phyloP scores from a whole-genome alignment of 2,888 invertebrate species.

The Eustalomyia histrio region DNA sequence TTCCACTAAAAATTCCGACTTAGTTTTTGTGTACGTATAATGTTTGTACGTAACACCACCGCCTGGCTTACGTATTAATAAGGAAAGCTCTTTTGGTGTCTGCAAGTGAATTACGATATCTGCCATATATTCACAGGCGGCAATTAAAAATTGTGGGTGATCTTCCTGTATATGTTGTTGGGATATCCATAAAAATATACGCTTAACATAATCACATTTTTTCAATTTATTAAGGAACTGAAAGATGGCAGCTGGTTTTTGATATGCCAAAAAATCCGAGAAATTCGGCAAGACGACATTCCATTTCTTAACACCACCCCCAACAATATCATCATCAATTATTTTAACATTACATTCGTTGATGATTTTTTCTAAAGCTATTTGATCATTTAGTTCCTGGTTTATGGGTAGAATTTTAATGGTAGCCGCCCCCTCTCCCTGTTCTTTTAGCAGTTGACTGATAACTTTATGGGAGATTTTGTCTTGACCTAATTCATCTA shows the following conservation, averaged over 20 bases:
- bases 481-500: slow-evolving; percentile 77
- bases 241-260: slow-evolving; percentile 72
- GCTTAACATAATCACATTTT: slow-evolving; percentile 70
- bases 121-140: slow-evolving; percentile 77
- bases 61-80: slow-evolving; percentile 74
- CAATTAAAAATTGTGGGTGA: slow-evolving; percentile 72
- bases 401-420: slow-evolving; percentile 70
- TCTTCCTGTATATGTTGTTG: slow-evolving; percentile 70
- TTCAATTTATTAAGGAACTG: slow-evolving; percentile 73
- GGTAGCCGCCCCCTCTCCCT: slow-evolving; percentile 71
- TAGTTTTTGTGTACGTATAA: slow-evolving; percentile 72
- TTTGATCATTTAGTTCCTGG: slow-evolving; percentile 67
- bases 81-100: slow-evolving; percentile 69
- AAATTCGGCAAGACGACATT: slow-evolving; percentile 75
- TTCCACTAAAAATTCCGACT: slow-evolving; percentile 72
- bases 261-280: slow-evolving; percentile 73
- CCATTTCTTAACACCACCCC: slow-evolving; percentile 60
- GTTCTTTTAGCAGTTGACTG: slow-evolving; percentile 73
- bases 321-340: neutral
- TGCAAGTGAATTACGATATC: slow-evolving; percentile 74
- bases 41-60: slow-evolving; percentile 74
- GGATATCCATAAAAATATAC: slow-evolving; percentile 77
- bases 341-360: slow-evolving; percentile 65
- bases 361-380: slow-evolving; percentile 68
- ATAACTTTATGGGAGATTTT: slow-evolving; percentile 74